Conservation (phyloP, 2,888 invertebrate genomes). For the Allygus modestus region DNA sequence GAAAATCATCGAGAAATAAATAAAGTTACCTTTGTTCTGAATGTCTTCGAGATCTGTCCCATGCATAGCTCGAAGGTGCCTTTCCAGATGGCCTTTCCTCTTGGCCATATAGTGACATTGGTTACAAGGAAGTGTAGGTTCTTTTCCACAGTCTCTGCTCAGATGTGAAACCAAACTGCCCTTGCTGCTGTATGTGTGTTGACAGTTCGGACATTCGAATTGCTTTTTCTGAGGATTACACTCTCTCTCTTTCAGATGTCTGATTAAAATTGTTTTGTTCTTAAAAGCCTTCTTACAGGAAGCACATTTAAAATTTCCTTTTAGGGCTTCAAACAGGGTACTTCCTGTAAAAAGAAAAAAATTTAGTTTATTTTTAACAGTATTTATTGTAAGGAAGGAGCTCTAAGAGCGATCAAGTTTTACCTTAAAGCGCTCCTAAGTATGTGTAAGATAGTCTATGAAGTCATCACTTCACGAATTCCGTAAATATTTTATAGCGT, state of each 20-base stretch:
- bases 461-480: too few species aligned
- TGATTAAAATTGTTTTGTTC: not conserved
- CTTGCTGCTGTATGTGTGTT: not conserved
- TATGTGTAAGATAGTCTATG: too few species aligned
- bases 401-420: too few species aligned
- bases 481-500: too few species aligned
- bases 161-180: not conserved
- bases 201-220: not conserved
- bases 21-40: too few species aligned
- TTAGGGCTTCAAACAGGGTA: not conserved
- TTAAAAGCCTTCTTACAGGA: not conserved
- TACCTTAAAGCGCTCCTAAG: too few species aligned
- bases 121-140: constrained; percentile 75
- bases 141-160: constrained; percentile 73
- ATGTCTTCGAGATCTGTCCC: not conserved
- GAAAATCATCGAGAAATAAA: too few species aligned
- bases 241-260: not conserved
- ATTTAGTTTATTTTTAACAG: too few species aligned
- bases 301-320: not conserved
- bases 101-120: constrained; percentile 73
- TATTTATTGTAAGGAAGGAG: too few species aligned
- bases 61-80: not conserved
- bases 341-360: too few species aligned
- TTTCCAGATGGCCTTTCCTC: constrained; percentile 71
- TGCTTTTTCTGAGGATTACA: not conserved